Base-by-base conservation (phyloP, 2,113 vertebrate genomes). In the Lagopus muta region DNA sequence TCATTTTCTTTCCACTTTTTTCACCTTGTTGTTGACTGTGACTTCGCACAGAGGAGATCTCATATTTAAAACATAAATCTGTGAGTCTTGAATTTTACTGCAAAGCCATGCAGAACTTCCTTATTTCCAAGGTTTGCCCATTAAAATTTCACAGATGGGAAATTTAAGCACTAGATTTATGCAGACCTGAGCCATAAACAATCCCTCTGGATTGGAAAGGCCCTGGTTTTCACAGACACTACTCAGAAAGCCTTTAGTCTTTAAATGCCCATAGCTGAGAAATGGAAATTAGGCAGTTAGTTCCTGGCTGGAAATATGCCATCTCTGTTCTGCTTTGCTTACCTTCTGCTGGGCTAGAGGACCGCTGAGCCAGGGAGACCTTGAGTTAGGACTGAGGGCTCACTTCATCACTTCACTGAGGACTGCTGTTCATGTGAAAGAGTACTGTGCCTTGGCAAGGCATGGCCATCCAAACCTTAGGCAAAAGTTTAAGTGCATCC, bases 81-180 rank as follows among this genome's bases (percentile, higher is more conserved):
- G 0, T 69, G 22, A 25, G 30, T 58, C 21, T 25, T 58, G 22
- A 30, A 57, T 43, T 84, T 90, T 61, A 36, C 61, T 75, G 36
- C 28, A 84, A 90, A 88, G 62, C 43, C 52, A 45, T 57, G 57
- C 61, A 61, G 55, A 83, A 78, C 27, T 65, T 17, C 54, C 28
- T 71, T 74, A 20, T 84, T 79, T 89, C 71, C 82, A 36, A 5
- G 14, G 27, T 16, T 79, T 7, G 22, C 77, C 73, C 74, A 90
- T 92, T 90, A 94, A 92, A 93, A 93, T 92, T 69, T 90, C 84
- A 94, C 81, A 92, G 71, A 94, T 86, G 81, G 47, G 67, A 89
- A 87, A 79, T 82, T 93, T 67, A 78, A 54, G 43, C 67, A 61
- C 28, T 43, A 70, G 67, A 43, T 30, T 75, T 6, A 65, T 25